Conservation (phyloP, 2,797 vertebrate species). For the Melanotaenia nigrans region DNA sequence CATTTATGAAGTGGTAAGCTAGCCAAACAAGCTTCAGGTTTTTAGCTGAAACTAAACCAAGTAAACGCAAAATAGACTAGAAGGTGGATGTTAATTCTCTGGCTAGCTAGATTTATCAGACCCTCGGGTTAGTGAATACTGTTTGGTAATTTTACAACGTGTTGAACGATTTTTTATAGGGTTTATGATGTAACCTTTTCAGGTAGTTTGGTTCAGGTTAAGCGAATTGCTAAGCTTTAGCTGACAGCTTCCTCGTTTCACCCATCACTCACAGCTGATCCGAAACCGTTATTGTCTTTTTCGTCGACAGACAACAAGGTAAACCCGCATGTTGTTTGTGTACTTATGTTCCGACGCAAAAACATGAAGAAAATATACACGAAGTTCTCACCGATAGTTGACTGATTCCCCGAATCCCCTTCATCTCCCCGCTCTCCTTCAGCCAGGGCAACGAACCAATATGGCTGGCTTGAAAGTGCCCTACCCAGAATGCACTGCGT, state of each 20-base stretch:
- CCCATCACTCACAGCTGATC: conserved; percentile 18
- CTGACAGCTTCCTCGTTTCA: conserved; percentile 28
- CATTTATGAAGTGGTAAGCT: neutral
- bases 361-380: rapidly evolving
- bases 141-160: neutral
- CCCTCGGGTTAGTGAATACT: neutral
- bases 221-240: conserved; percentile 8
- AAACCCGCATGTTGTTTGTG: rapidly evolving
- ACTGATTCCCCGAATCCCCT: conserved; percentile 82
- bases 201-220: neutral
- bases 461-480: conserved; percentile 79
- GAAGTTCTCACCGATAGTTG: conserved; percentile 77
- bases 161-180: rapidly evolving
- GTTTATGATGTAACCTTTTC: neutral
- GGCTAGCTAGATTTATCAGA: too few species aligned
- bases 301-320: neutral
- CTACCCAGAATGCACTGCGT: conserved; percentile 80
- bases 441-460: conserved; percentile 67
- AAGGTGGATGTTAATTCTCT: neutral
- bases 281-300: neutral
- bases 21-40: neutral
- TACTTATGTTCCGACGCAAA: neutral
- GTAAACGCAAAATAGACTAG: neutral
- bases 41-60: neutral
- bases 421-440: conserved; percentile 82